Conservation (phyloP, 2,888 invertebrate genomes). For the Athrips mouffetella region DNA sequence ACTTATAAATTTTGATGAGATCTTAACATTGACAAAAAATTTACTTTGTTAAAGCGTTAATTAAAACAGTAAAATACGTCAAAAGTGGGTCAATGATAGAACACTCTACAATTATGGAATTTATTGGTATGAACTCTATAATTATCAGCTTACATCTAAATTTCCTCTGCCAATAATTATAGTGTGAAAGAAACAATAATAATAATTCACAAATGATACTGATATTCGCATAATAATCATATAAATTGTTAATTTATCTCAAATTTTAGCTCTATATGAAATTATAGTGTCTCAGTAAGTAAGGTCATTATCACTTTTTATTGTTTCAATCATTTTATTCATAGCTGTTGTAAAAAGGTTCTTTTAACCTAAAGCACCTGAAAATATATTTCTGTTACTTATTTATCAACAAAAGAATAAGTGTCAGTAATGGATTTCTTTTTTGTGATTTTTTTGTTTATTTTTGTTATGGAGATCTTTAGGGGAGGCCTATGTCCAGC, state of each 20-base stretch:
- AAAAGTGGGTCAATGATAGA: neutral
- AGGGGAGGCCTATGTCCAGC: too few species aligned
- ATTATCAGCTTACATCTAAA: constrained; percentile 2
- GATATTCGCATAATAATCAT: neutral
- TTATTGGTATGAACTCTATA: neutral
- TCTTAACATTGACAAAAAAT: too few species aligned
- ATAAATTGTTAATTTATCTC: neutral
- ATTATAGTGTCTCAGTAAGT: neutral
- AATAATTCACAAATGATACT: neutral
- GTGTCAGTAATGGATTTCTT: too few species aligned
- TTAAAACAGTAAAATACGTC: neutral
- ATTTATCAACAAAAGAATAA: too few species aligned
- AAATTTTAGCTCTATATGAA: neutral
- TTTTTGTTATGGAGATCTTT: too few species aligned
- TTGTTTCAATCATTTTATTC: too few species aligned
- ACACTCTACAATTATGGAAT: neutral
- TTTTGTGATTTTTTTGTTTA: too few species aligned
- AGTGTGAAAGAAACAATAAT: neutral
- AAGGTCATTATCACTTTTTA: neutral
- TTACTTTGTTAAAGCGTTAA: neutral
- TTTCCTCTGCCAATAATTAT: constrained; percentile 3
- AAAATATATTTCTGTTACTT: too few species aligned
- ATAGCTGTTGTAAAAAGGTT: too few species aligned
- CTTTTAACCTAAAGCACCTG: too few species aligned
- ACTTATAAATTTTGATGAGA: too few species aligned